Evolutionary conservation across 2,113 vertebrate species (phyloP), one percentile per base, ranked within the genome.

Genomic region (Pelodiscus sinensis): DNA sequence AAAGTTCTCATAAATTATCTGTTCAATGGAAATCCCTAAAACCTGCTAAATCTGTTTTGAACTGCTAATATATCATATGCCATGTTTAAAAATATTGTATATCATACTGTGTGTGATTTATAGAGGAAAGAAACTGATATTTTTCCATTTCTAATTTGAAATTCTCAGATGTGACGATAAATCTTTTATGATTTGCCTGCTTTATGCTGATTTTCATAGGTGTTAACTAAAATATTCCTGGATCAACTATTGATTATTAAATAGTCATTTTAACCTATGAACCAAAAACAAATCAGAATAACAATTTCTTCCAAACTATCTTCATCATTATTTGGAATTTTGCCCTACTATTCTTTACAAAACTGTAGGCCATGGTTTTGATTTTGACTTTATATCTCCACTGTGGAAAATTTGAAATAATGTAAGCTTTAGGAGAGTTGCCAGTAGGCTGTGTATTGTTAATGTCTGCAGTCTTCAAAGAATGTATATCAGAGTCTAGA

Each of bases 101-200:
- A 81, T 96, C 90, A 88, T 94, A 88, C 55, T 81, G 12, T 84
- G 90, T 94, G 86, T 92, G 92, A 96, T 97, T 98, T 96, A 92
- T 80, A 85, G 85, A 91, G 87, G 79, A 97, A 88, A 95, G 93
- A 94, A 93, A 78, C 58, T 95, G 93, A 77, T 95, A 93, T 92
- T 96, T 97, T 96, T 93, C 81, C 90, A 79, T 96, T 96, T 97
- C 84, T 91, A 85, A 68, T 81, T 92, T 92, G 92, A 96, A 94
- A 82, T 89, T 94, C 92, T 91, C 96, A 89, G 81, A 87, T 94
- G 57, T 77, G 90, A 93, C 92, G 55, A 95, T 93, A 96, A 89
- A 93, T 91, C n/a, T 96, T 90, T 51, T 58, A 82, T 54, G 68
- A 55, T 89, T 94, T 91, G 57, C 82, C 84, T 90, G 50, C 71